Percentiles rank a stretch among this genome's conserved stretches.
phyloP scores from a whole-genome alignment of 2,113 vertebrate genomes.

The Platysteira castanea region DNA sequence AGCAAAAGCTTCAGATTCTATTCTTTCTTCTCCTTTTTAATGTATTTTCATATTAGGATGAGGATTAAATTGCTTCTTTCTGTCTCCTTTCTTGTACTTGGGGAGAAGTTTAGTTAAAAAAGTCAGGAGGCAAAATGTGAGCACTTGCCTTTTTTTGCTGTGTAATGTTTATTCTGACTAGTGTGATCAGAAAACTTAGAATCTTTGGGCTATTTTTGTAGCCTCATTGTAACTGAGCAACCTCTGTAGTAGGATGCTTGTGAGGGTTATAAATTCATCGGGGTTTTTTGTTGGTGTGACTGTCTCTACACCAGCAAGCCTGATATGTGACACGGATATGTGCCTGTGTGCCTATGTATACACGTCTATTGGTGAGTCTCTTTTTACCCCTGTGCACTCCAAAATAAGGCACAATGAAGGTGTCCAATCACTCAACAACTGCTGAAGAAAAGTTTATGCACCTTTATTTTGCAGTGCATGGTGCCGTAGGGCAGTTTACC shows the following conservation, averaged over 20 bases:
- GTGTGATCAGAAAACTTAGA: not conserved
- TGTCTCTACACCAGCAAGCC: not conserved
- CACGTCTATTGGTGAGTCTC: not conserved
- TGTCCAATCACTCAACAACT: not conserved
- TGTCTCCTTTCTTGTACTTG: not conserved
- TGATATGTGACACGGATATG: fast-evolving
- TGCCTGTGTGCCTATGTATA: not conserved
- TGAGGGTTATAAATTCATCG: not conserved
- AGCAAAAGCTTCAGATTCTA: not conserved
- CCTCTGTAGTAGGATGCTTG: not conserved
- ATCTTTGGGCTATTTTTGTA: not conserved
- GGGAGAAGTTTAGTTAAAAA: not conserved
- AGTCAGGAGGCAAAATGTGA: not conserved
- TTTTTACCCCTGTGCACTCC: not conserved
- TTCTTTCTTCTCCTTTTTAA: not conserved
- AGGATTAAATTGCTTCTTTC: not conserved
- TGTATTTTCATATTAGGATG: not conserved
- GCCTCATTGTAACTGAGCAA: not conserved
- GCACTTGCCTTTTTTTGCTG: not conserved
- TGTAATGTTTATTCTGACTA: not conserved
- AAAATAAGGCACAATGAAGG: not conserved
- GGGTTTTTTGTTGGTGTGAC: not conserved
- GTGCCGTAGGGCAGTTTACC: not conserved
- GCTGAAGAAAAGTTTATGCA: not conserved
- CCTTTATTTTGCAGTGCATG: not conserved